Evolutionary conservation across 1,140 invertebrate species (phyloP), one percentile per base, ranked within the genome.

Genomic region (Neoseiulus cucumeris): DNA sequence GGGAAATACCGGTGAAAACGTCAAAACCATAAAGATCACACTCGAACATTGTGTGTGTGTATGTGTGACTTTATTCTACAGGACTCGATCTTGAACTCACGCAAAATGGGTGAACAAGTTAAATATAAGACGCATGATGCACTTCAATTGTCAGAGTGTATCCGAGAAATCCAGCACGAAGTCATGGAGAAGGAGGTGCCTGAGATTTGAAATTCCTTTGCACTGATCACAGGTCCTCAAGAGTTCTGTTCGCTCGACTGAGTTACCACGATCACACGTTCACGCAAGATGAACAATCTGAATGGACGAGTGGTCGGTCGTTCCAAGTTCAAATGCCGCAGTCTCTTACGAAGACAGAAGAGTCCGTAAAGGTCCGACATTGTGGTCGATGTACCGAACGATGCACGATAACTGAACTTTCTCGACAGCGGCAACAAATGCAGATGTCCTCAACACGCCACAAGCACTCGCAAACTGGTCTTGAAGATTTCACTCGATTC

Each of bases 311-410:
- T 59, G 25, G 51, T 25, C 22, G 51, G 51, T 17, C 25, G 51
- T 25, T 59, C 51, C 51, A 59, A 14, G 22, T 14, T 14, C 25
- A 59, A 12, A 25, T 29, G 14, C 1, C 22, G 14, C 2, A 59
- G 33, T 17, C 25, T 14, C 2, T 20, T 12, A 5, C 51, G 22
- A 2, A 59, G 14, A 59, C 51, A 59, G 22, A 59, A 59, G 33
- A 59, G 51, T 17, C 51, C 51, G 51, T 59, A 33, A 17, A 59
- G 51, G 22, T 59, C 51, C 9, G 51, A 59, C 51, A 59, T 59
- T 47, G 42, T 28, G 45, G 5, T 6, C 45, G 45, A 47, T 14
- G 7, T 5, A 47, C 14, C 45, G 28, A 47, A 7, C 18, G 12
- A 12, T 47, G 28, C 4, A 47, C 18, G 7, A 22, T 47, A 47